Percentiles rank a stretch among this genome's conserved stretches.
Evolutionary conservation across 2,797 vertebrate species (phyloP).

Genomic region (Anabas testudineus): DNA sequence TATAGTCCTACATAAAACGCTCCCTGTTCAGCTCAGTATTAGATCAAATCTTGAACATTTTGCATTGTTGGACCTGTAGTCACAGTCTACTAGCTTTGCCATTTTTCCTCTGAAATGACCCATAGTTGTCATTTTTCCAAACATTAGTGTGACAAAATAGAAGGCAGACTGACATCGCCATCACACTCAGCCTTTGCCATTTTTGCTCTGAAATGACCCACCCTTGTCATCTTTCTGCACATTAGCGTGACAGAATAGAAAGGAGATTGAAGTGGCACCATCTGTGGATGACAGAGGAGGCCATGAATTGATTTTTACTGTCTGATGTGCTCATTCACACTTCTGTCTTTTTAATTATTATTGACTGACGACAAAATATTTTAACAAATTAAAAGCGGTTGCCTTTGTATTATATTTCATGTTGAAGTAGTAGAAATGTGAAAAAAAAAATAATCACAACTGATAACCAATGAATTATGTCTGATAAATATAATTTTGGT

Average conservation of each 20-base stretch:
- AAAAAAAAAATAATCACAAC: slow-evolving; percentile 3
- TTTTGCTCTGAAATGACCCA: slow-evolving; percentile 72
- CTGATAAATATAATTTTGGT: slow-evolving; percentile 12
- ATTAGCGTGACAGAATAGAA: slow-evolving; percentile 78
- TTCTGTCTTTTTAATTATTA: slow-evolving; percentile 1
- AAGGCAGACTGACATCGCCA: slow-evolving; percentile 62
- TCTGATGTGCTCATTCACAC: slow-evolving; percentile 61
- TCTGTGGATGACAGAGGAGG: slow-evolving; percentile 72
- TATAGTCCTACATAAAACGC: slow-evolving; percentile 12
- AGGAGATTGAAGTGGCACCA: slow-evolving; percentile 76
- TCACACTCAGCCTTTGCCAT: slow-evolving; percentile 67
- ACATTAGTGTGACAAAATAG: slow-evolving; percentile 67
- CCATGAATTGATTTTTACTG: slow-evolving; percentile 72
- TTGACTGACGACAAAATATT: slow-evolving; percentile 7
- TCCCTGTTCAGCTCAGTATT: slow-evolving; percentile 1
- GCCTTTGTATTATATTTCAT: slow-evolving; percentile 5
- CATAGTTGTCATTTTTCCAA: slow-evolving; percentile 57
- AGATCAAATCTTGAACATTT: slow-evolving; percentile 29
- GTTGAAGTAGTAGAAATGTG: not conserved
- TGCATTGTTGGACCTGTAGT: slow-evolving; percentile 40
- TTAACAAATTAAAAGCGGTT: slow-evolving; percentile 28
- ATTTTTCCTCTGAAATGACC: slow-evolving; percentile 66
- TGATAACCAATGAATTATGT: slow-evolving; percentile 1
- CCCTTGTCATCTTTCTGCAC: slow-evolving; percentile 77
- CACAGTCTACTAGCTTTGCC: slow-evolving; percentile 58